phyloP scores from a whole-genome alignment of 2,113 vertebrate genomes.

The Plotosus lineatus region DNA sequence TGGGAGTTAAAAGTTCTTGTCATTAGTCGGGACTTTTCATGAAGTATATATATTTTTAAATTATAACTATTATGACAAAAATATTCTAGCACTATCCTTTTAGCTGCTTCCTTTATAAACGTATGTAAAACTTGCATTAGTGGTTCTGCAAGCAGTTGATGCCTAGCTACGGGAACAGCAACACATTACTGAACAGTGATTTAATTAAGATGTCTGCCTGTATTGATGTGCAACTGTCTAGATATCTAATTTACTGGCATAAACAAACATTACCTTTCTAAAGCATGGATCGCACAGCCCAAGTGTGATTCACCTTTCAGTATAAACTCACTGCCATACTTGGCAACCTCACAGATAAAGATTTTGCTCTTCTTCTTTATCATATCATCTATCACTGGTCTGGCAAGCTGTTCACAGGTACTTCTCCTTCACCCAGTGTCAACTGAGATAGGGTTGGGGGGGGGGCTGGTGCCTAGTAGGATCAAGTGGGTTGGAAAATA shows the following conservation, averaged over 20 bases:
- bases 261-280: neutral
- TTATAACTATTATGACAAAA: neutral
- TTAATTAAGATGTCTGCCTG: neutral
- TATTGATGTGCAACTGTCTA: conserved; percentile 16
- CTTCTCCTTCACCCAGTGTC: too few species aligned
- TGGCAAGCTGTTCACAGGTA: too few species aligned
- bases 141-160: neutral
- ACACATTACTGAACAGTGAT: neutral
- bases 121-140: neutral
- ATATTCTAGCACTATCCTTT: neutral
- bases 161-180: neutral
- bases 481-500: too few species aligned
- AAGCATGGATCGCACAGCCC: neutral
- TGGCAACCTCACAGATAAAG: neutral
- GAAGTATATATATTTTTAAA: neutral
- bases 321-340: neutral
- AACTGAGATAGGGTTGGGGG: too few species aligned
- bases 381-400: neutral
- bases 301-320: neutral
- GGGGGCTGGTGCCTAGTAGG: too few species aligned
- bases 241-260: neutral
- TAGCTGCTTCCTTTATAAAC: neutral
- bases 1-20: neutral
- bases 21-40: neutral
- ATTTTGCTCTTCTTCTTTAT: neutral